phyloP scores from a whole-genome alignment of 2,797 vertebrate species.

The Acipenser ruthenus region DNA sequence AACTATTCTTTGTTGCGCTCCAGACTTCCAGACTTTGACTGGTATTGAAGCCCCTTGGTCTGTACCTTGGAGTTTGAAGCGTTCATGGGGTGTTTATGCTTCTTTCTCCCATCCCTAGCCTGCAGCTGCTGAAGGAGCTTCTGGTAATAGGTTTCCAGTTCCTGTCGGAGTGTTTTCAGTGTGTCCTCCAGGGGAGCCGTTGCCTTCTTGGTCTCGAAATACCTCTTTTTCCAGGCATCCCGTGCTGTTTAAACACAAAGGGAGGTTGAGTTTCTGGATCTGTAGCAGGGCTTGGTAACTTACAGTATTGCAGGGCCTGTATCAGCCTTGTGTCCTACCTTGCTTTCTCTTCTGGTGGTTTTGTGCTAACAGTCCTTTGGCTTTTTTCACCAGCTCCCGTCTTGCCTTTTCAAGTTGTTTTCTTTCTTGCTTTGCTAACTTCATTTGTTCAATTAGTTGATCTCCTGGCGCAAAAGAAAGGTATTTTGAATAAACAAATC shows the following conservation, averaged over 20 bases:
- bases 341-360: constrained; percentile 64
- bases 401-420: constrained; percentile 68
- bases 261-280: no score
- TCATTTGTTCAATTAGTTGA: constrained; percentile 62
- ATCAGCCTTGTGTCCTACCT: constrained; percentile 47
- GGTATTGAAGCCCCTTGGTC: no score
- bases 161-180: constrained; percentile 61
- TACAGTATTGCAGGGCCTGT: no score
- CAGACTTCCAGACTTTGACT: no score
- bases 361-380: constrained; percentile 69
- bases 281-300: no score
- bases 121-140: constrained; percentile 76
- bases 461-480: constrained; percentile 45
- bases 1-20: constrained; percentile 6
- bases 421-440: constrained; percentile 66
- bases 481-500: no score
- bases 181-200: constrained; percentile 64
- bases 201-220: constrained; percentile 80
- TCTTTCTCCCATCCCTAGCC: constrained; percentile 62
- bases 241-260: constrained; percentile 41
- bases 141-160: constrained; percentile 72
- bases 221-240: constrained; percentile 82
- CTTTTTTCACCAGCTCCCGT: constrained; percentile 72
- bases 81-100: constrained; percentile 42
- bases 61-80: constrained; percentile 60